Conservation (phyloP, 2,797 vertebrate genomes). For the Semaprochilodus insignis region DNA sequence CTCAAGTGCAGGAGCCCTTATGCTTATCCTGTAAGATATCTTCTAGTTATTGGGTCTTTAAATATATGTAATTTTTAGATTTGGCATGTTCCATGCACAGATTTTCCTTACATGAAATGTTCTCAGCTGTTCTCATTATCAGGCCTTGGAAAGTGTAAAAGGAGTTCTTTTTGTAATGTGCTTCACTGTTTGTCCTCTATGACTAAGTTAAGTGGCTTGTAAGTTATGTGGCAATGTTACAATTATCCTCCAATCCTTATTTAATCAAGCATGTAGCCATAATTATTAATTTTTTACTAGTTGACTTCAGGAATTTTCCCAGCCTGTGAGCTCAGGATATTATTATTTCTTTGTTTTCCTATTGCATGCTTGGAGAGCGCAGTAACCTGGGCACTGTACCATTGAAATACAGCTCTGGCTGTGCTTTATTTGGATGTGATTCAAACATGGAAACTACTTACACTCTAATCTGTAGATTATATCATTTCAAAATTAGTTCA, state of each 20-base stretch:
- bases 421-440: constrained; percentile 21
- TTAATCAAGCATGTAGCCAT: constrained; percentile 72
- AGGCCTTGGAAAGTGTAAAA: constrained; percentile 60
- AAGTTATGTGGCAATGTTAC: constrained; percentile 71
- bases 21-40: background rate
- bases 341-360: constrained; percentile 47
- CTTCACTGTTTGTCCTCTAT: constrained; percentile 54
- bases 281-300: constrained; percentile 68
- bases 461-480: constrained; percentile 1
- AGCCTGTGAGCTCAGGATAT: constrained; percentile 63
- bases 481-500: constrained; percentile 23
- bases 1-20: background rate
- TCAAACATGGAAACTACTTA: constrained; percentile 17
- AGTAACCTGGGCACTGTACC: constrained; percentile 12
- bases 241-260: constrained; percentile 72
- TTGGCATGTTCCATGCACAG: background rate
- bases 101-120: constrained; percentile 2
- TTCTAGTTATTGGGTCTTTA: too few species aligned
- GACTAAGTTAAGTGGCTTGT: constrained; percentile 58
- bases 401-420: background rate
- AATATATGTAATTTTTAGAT: background rate
- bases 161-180: constrained; percentile 45
- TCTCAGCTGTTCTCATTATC: constrained; percentile 58
- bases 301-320: constrained; percentile 63
- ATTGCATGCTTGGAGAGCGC: constrained; percentile 16